Evolutionary conservation across 2,888 invertebrate species (phyloP).

Genomic region (Deroplatys truncata): DNA sequence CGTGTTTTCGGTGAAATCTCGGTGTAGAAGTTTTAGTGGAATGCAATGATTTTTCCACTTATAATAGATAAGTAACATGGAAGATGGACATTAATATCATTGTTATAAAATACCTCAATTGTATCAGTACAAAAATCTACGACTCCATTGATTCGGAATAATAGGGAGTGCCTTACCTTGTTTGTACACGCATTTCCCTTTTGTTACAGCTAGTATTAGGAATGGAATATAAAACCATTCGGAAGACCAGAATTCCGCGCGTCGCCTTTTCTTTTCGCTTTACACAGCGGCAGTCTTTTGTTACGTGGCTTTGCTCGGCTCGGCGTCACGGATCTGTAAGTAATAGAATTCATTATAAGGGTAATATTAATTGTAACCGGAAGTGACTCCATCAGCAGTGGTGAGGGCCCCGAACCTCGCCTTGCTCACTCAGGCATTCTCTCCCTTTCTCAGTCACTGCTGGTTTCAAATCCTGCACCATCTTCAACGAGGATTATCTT

Average conservation of each 20-base stretch:
- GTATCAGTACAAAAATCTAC: too few relatives aligned
- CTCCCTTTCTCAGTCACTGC: not conserved
- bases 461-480: not conserved
- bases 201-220: not conserved
- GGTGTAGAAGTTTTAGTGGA: too few relatives aligned
- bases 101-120: too few relatives aligned
- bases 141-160: not conserved
- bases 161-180: not conserved
- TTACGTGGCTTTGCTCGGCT: not conserved
- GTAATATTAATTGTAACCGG: slow-evolving; percentile 22
- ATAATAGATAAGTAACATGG: too few relatives aligned
- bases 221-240: not conserved
- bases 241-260: not conserved
- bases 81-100: too few relatives aligned
- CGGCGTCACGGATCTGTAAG: slow-evolving; percentile 24
- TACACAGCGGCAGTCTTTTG: not conserved
- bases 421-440: not conserved
- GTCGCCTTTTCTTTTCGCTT: not conserved
- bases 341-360: slow-evolving; percentile 28
- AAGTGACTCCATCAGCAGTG: not conserved
- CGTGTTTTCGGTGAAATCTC: too few relatives aligned
- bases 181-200: not conserved
- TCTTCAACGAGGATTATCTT: not conserved
- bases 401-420: not conserved
- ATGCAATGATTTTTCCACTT: too few relatives aligned